phyloP scores from a whole-genome alignment of 2,113 vertebrate species.

The Leiothrix lutea region DNA sequence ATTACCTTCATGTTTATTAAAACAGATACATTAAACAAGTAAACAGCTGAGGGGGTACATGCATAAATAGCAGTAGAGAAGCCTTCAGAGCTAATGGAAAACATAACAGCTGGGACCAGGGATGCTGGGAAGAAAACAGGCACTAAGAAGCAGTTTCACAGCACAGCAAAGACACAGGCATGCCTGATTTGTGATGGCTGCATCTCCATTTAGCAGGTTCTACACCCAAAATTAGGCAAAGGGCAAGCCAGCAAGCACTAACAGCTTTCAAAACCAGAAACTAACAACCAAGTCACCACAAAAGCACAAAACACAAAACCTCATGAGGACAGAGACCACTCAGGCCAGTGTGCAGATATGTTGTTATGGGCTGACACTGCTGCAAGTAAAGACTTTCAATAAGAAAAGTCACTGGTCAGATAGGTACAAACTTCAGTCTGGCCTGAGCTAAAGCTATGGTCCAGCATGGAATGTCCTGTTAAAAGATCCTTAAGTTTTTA shows the following conservation, averaged over 20 bases:
- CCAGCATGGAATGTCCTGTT: neutral
- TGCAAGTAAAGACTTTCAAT: neutral
- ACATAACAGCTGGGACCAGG: neutral
- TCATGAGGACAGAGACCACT: neutral
- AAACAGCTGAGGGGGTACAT: neutral
- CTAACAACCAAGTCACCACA: neutral
- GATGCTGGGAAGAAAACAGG: neutral
- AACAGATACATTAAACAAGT: neutral
- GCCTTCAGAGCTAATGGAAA: neutral
- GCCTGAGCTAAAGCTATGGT: neutral
- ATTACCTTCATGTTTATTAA: neutral
- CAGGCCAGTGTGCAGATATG: neutral
- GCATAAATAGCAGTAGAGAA: neutral
- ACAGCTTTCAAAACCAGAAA: neutral
- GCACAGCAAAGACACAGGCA: neutral
- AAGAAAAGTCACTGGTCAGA: neutral
- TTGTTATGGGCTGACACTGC: neutral
- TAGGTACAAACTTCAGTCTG: neutral
- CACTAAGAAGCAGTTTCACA: neutral
- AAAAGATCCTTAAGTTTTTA: neutral
- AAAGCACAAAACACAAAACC: neutral
- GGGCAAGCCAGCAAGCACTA: neutral
- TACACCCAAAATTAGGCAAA: neutral
- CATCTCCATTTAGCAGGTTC: neutral
- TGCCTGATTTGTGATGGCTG: neutral